Percentiles rank a stretch among this genome's conserved stretches.
Conservation (phyloP, 2,888 invertebrate species). For the Meta bourneti region DNA sequence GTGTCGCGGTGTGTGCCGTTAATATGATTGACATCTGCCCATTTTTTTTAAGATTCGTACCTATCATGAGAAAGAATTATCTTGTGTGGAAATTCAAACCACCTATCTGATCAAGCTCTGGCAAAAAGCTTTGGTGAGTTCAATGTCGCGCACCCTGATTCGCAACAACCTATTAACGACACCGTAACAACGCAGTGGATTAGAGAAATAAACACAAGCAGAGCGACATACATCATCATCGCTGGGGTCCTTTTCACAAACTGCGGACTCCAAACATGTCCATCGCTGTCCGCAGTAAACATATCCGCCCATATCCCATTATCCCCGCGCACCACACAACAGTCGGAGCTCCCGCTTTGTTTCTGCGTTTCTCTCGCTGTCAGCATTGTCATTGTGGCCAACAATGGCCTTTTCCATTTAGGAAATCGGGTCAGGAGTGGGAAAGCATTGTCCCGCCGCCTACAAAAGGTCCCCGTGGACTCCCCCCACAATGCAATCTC, state of each 20-base stretch:
- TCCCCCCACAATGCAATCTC: slow-evolving; percentile 26
- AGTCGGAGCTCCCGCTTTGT: slow-evolving; percentile 39
- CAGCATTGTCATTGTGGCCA: slow-evolving; percentile 74
- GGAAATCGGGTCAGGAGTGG: slow-evolving; percentile 66
- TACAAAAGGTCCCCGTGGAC: slow-evolving; percentile 63
- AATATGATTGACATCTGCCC: too few relatives aligned
- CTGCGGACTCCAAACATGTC: neutral
- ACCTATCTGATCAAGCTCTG: too few relatives aligned
- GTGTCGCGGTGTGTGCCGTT: too few relatives aligned
- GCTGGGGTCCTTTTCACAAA: slow-evolving; percentile 37
- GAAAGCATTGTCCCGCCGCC: slow-evolving; percentile 33
- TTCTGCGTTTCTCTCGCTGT: slow-evolving; percentile 59
- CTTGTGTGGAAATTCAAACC: too few relatives aligned
- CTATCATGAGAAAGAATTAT: too few relatives aligned
- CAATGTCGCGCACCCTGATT: too few relatives aligned
- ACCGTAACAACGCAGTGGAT: too few relatives aligned
- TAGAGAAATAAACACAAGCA: neutral
- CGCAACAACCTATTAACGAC: too few relatives aligned
- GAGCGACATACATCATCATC: neutral
- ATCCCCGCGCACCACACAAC: neutral
- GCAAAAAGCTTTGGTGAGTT: too few relatives aligned
- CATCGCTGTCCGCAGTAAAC: slow-evolving; percentile 38
- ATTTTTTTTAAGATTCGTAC: neutral
- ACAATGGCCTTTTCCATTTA: slow-evolving; percentile 74
- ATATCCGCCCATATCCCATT: slow-evolving; percentile 42